Evolutionary conservation across 2,888 invertebrate species (phyloP).

Genomic region (Zaprionus lineosus): DNA sequence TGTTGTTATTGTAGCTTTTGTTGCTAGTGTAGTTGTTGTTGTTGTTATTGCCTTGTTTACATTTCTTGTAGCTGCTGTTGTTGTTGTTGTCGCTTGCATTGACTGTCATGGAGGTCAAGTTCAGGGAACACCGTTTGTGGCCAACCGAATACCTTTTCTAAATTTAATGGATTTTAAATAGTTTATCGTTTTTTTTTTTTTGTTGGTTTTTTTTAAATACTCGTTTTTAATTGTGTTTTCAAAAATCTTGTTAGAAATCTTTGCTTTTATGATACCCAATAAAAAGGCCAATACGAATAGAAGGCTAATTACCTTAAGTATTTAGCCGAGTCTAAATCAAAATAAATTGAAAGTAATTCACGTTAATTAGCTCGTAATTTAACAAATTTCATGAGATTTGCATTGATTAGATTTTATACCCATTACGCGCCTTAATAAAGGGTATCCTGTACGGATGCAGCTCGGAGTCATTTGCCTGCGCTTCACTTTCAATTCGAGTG

Average conservation of each 20-base stretch:
- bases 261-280: not conserved
- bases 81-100: constrained; percentile 17
- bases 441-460: no score
- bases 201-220: not conserved
- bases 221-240: not conserved
- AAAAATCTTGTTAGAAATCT: no score
- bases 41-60: constrained; percentile 5
- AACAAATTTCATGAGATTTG: no score
- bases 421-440: no score
- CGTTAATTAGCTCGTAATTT: not conserved
- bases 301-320: not conserved
- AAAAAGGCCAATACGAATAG: not conserved
- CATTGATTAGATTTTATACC: no score
- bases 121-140: constrained; percentile 64
- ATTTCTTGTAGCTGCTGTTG: constrained; percentile 5
- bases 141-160: constrained; percentile 9
- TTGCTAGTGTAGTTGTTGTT: constrained; percentile 14
- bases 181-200: not conserved
- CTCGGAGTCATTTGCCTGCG: no score
- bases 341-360: not conserved
- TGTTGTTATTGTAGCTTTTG: constrained; percentile 10
- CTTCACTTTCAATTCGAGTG: no score
- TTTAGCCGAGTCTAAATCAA: not conserved
- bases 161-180: no score
- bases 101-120: constrained; percentile 66